Evolutionary conservation across 1,140 invertebrate species (phyloP).

Genomic region (Aleiodes sp.): DNA sequence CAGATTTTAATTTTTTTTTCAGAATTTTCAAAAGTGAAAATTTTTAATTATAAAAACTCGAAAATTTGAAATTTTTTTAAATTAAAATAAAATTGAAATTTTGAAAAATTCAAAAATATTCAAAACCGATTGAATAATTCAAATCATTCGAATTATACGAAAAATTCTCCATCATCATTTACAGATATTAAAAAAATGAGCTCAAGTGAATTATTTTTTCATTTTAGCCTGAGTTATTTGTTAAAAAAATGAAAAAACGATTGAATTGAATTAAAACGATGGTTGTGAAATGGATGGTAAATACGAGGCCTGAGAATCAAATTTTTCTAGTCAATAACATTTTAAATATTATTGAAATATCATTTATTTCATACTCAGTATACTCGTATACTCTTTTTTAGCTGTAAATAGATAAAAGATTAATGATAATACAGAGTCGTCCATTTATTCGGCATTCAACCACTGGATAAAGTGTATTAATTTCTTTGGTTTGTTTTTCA

Average conservation of each 20-base stretch:
- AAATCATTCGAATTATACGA: too few species aligned
- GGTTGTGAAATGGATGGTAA: neutral
- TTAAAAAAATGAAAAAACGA: too few species aligned
- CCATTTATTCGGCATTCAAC: conserved; percentile 14
- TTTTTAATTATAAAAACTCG: too few species aligned
- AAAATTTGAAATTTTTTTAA: neutral
- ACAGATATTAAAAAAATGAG: too few species aligned
- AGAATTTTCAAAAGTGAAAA: too few species aligned
- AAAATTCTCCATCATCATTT: too few species aligned
- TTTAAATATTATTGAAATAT: neutral
- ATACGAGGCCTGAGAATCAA: conserved; percentile 11
- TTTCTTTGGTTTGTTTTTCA: too few species aligned
- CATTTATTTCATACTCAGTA: neutral
- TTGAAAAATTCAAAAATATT: neutral
- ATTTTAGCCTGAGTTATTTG: too few species aligned
- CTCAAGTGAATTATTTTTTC: too few species aligned
- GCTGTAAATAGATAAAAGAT: conserved; percentile 11
- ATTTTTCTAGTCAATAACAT: conserved; percentile 12
- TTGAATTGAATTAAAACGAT: neutral
- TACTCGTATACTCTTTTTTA: neutral
- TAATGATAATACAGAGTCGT: neutral
- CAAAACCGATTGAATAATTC: neutral
- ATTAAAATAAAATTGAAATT: neutral
- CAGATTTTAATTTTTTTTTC: too few species aligned
- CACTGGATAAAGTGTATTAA: too few species aligned